Evolutionary conservation across 2,888 invertebrate species (phyloP), one percentile per base, ranked within the genome.

Genomic region (Caenorhabditis panamensis): DNA sequence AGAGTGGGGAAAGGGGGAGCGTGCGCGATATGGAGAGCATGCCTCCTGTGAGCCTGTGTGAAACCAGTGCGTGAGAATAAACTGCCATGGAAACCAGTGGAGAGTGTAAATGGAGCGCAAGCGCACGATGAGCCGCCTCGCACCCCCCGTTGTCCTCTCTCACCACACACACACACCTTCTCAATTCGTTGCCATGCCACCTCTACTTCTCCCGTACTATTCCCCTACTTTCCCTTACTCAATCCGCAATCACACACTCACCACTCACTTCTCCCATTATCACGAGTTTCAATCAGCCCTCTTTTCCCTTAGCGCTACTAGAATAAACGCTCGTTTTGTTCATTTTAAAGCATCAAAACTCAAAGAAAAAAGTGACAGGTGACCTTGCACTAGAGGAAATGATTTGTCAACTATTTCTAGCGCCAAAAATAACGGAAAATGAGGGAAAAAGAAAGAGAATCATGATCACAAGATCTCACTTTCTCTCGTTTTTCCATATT

Each of bases 61-160:
- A n/a, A 28, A 20, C 37, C 53, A 20, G 28, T 37, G 24, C 11
- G 41, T 41, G 41, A 41, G 22, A n/a, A n/a, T n/a, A n/a, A 24
- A 62, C 47, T 28, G 8, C 49, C 62, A 62, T 62, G 62, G 62
- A 49, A 49, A 62, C 62, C 24, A 18, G n/a, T 16, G 4, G n/a
- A 41, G 41, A 37, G 13, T 36, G 37, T 2, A 26, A 26, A 44
- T 20, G 53, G 0, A 41, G 41, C 41, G 11, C 31, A 2, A 31
- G n/a, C n/a, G n/a, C n/a, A n/a, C n/a, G n/a, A n/a, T n/a, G n/a
- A n/a, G n/a, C n/a, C n/a, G n/a, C n/a, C n/a, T n/a, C n/a, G n/a
- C n/a, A n/a, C n/a, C n/a, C n/a, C n/a, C n/a, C n/a, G n/a, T n/a
- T n/a, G n/a, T n/a, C n/a, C n/a, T n/a, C n/a, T n/a, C n/a, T n/a